Evolutionary conservation across 2,113 vertebrate genomes (phyloP).

Genomic region (Morone chrysops): DNA sequence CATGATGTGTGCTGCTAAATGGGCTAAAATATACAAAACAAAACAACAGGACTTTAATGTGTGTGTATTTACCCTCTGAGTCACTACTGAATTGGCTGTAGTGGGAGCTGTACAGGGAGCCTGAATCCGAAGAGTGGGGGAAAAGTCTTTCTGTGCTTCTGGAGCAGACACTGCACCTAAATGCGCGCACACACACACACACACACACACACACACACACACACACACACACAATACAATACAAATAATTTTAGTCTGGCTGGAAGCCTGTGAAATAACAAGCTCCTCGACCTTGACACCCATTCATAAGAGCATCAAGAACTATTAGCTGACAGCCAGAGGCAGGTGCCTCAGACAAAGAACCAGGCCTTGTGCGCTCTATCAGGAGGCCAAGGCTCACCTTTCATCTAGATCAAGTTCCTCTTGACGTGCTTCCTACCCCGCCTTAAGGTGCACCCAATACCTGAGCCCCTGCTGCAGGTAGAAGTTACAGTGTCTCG

Average conservation of each 20-base stretch:
- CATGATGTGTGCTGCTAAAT: background rate
- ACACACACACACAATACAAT: too few relatives aligned
- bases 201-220: conserved; percentile 30
- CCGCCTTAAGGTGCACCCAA: conserved; percentile 66
- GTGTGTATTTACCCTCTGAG: conserved; percentile 73
- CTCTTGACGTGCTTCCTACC: conserved; percentile 34
- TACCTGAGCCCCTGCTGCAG: conserved; percentile 54
- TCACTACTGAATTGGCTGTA: conserved; percentile 71
- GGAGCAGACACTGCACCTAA: conserved; percentile 86
- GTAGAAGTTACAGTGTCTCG: conserved; percentile 28
- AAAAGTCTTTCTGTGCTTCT: conserved; percentile 84
- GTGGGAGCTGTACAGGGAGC: conserved; percentile 77
- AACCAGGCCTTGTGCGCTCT: background rate
- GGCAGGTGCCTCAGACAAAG: conserved; percentile 40
- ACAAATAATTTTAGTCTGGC: conserved; percentile 15
- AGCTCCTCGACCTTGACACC: conserved; percentile 18
- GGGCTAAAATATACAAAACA: background rate
- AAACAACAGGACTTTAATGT: background rate
- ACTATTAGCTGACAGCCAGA: conserved; percentile 16
- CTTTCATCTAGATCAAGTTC: conserved; percentile 78
- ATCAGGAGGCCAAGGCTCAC: conserved; percentile 43
- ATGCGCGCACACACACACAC: conserved; percentile 20
- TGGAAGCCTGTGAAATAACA: conserved; percentile 28
- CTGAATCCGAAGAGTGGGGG: conserved; percentile 66
- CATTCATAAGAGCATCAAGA: conserved; percentile 22